phyloP scores from a whole-genome alignment of 2,797 vertebrate genomes.

The Intellagama lesueurii region DNA sequence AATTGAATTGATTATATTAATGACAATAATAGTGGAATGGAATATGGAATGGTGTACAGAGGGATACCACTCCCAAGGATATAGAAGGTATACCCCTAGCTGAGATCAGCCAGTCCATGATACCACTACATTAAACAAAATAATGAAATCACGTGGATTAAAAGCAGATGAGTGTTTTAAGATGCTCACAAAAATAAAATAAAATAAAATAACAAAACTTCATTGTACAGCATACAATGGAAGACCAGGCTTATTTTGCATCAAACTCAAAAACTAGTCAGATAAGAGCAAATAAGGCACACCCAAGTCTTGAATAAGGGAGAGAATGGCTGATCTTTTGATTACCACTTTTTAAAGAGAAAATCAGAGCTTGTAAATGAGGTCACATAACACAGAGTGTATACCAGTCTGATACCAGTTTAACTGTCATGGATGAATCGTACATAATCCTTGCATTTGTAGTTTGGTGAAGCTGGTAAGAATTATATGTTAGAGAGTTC shows the following conservation, averaged over 20 bases:
- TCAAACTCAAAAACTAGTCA: constrained; percentile 4
- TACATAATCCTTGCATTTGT: too few relatives aligned
- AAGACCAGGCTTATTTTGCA: constrained; percentile 12
- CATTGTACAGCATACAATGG: not conserved
- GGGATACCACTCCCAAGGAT: constrained; percentile 9
- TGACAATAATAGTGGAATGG: constrained; percentile 23
- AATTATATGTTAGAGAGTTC: too few relatives aligned
- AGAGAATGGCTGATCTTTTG: not conserved
- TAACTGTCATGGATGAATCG: too few relatives aligned
- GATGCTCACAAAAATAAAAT: not conserved
- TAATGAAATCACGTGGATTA: constrained; percentile 31
- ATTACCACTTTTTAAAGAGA: not conserved
- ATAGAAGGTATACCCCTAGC: constrained; percentile 22
- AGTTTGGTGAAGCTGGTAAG: too few relatives aligned
- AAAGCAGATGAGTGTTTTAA: constrained; percentile 21
- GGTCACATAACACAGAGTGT: too few relatives aligned
- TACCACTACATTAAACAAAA: constrained; percentile 33
- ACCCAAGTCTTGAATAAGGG: not conserved
- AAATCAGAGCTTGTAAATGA: too few relatives aligned
- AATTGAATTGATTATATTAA: constrained; percentile 34
- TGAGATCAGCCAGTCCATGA: constrained; percentile 17
- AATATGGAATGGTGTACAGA: constrained; percentile 8
- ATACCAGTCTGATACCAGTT: too few relatives aligned
- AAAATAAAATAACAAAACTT: not conserved
- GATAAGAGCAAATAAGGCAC: not conserved